A percentile compares a stretch with the other conserved stretches of the same genome.
Evolutionary conservation across 2,113 vertebrate genomes (phyloP).

Genomic region (Psittacara wagleri): DNA sequence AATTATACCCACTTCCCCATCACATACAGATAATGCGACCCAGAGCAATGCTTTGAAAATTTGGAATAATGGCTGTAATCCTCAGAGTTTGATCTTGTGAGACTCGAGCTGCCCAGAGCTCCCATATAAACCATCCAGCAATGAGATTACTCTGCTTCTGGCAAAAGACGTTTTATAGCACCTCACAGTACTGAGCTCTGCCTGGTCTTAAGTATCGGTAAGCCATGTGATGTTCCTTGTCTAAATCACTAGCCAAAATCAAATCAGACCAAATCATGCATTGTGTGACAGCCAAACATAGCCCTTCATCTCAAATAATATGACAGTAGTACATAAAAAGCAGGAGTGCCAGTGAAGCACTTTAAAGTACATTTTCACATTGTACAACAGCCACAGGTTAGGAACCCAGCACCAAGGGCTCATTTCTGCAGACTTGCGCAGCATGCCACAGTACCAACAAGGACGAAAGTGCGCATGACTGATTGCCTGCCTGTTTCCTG

Average conservation of each 20-base stretch:
- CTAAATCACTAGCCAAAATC: constrained; percentile 9
- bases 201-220: neutral
- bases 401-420: neutral
- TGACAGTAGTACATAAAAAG: neutral
- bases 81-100: neutral
- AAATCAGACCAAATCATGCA: constrained; percentile 4
- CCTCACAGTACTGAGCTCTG: neutral
- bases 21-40: neutral
- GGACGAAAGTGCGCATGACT: accelerated
- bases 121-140: neutral
- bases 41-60: neutral
- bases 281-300: neutral
- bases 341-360: neutral
- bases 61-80: constrained; percentile 11
- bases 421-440: neutral
- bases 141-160: neutral
- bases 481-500: neutral
- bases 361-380: neutral
- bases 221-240: neutral
- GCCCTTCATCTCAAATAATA: constrained; percentile 9
- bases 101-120: neutral
- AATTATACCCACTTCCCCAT: neutral
- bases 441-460: accelerated
- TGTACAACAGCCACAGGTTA: neutral
- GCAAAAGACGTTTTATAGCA: neutral